Conservation (phyloP, 1,140 invertebrate species). For the Leptopilina boulardi region DNA sequence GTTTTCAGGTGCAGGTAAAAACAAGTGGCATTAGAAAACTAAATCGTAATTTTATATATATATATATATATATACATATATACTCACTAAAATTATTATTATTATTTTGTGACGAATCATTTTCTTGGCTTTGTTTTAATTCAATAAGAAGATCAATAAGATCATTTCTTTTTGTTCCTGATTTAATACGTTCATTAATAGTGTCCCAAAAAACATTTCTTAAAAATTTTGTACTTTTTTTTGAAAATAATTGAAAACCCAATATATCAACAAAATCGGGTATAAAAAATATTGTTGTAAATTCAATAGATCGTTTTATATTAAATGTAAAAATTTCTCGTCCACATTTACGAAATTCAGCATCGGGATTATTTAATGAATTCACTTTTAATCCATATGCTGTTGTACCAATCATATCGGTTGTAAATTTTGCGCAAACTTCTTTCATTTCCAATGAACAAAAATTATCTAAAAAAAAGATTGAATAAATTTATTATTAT, state of each 20-base stretch:
- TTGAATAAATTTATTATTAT: neutral
- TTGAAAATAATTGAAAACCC: constrained; percentile 54
- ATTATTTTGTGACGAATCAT: neutral
- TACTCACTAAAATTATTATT: neutral
- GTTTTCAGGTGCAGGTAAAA: too few relatives aligned
- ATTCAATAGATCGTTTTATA: constrained; percentile 56
- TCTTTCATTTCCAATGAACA: constrained; percentile 67
- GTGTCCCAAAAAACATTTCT: constrained; percentile 62
- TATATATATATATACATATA: too few relatives aligned
- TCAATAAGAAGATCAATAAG: constrained; percentile 72
- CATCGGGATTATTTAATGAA: constrained; percentile 73
- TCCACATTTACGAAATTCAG: constrained; percentile 60
- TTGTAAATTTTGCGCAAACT: constrained; percentile 75
- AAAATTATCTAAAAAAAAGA: constrained; percentile 36
- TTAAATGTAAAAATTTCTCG: constrained; percentile 59
- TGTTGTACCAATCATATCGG: constrained; percentile 79
- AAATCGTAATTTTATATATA: too few relatives aligned
- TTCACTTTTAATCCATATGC: constrained; percentile 79
- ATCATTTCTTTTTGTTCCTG: constrained; percentile 64
- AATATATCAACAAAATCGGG: constrained; percentile 59
- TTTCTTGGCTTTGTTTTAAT: constrained; percentile 50
- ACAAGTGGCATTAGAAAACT: too few relatives aligned
- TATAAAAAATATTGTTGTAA: constrained; percentile 66
- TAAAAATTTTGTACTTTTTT: constrained; percentile 63
- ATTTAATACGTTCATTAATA: constrained; percentile 60